Conservation (phyloP, 2,113 vertebrate species). For the Dolichallabes microphthalmus region DNA sequence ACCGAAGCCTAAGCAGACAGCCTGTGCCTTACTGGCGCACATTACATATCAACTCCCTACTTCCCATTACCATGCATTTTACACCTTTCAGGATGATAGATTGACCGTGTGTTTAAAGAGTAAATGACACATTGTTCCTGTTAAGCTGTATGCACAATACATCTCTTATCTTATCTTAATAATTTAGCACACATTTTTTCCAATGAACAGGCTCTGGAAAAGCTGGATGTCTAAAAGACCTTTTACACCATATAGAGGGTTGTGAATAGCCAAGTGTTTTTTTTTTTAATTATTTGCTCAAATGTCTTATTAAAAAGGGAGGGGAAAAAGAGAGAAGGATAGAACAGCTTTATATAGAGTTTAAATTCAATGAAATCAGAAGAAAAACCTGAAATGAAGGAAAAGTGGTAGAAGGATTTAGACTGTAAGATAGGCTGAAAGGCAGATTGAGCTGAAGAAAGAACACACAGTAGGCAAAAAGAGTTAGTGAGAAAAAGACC, state of each 20-base stretch:
- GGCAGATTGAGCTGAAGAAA: not conserved
- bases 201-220: not conserved
- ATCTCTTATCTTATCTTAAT: not conserved
- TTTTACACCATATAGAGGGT: not conserved
- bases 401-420: not conserved
- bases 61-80: not conserved
- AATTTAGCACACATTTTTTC: not conserved
- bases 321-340: not conserved
- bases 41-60: slow-evolving; percentile 10
- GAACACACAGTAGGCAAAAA: not conserved
- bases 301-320: not conserved
- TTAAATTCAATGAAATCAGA: not conserved
- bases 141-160: not conserved
- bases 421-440: not conserved
- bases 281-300: not conserved
- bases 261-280: not conserved
- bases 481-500: slow-evolving; percentile 20
- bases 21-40: slow-evolving; percentile 25
- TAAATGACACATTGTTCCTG: not conserved
- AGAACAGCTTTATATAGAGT: too few relatives aligned
- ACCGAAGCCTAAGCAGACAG: slow-evolving; percentile 33
- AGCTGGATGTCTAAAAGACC: not conserved
- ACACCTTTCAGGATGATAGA: not conserved
- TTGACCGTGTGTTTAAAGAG: not conserved
- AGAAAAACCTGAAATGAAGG: slow-evolving; percentile 17